These are phyloP conservation scores for Bambusicola thoracicus DNA, from an alignment of 2,113 vertebrate genomes.

Conservation along the genomic window DNA sequence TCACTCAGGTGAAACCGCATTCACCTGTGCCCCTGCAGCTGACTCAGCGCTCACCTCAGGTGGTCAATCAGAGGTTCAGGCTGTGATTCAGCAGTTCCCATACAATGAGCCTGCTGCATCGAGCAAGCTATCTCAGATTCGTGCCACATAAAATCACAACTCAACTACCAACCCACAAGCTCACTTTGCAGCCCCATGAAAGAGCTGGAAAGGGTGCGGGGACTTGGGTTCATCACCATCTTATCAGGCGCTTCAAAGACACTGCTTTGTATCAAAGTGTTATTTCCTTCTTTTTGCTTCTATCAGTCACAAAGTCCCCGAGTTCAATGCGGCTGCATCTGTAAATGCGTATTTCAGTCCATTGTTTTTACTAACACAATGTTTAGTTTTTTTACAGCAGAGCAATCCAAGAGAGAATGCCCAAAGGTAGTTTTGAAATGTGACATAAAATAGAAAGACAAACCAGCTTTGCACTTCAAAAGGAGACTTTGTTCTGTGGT, in stretches of 20 bases:
- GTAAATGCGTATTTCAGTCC: background rate
- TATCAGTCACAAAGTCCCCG: background rate
- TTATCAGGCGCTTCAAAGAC: background rate
- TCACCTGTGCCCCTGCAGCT: too few species aligned
- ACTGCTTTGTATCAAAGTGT: background rate
- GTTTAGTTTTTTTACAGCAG: background rate
- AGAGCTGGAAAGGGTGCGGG: background rate
- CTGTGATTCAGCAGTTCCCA: too few species aligned
- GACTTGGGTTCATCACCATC: background rate
- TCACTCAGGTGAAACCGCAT: too few species aligned
- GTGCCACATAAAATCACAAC: background rate
- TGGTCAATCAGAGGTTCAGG: too few species aligned
- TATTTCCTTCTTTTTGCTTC: background rate
- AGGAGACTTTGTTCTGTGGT: background rate
- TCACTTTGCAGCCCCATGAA: background rate
- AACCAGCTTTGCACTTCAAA: slow-evolving; percentile 22
- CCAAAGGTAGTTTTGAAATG: slow-evolving; percentile 34
- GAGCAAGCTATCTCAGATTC: background rate
- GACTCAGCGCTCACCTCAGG: too few species aligned
- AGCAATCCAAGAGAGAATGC: slow-evolving; percentile 2
- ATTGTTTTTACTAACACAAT: background rate
- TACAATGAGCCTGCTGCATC: too few species aligned
- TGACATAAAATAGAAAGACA: slow-evolving; percentile 11
- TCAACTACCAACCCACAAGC: background rate
- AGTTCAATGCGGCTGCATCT: background rate